Evolutionary conservation across 2,797 vertebrate genomes (phyloP).

Genomic region (Ctenopoma kingsleyae): DNA sequence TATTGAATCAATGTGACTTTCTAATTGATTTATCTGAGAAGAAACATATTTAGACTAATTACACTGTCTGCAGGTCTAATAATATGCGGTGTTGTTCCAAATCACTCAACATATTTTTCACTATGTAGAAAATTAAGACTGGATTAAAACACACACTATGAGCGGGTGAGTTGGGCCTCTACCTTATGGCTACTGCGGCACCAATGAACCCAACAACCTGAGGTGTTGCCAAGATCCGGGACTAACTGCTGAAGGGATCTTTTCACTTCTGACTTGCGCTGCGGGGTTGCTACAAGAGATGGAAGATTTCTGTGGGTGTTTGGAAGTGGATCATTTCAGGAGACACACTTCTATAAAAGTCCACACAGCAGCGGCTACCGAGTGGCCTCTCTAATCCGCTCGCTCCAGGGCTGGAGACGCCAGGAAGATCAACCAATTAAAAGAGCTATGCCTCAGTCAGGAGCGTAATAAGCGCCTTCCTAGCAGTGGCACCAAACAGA

Average conservation of each 20-base stretch:
- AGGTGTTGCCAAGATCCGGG: slow-evolving; percentile 37
- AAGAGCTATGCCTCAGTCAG: slow-evolving; percentile 73
- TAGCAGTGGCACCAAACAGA: slow-evolving; percentile 56
- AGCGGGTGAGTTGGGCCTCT: not conserved
- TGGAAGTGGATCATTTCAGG: slow-evolving; percentile 66
- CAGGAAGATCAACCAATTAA: slow-evolving; percentile 87
- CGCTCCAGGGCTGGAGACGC: slow-evolving; percentile 79
- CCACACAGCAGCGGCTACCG: slow-evolving; percentile 76
- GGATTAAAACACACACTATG: not conserved
- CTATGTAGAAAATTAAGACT: not conserved
- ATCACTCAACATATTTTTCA: not conserved
- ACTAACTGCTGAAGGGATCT: slow-evolving; percentile 34
- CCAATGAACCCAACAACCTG: slow-evolving; percentile 63
- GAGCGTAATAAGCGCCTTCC: slow-evolving; percentile 70
- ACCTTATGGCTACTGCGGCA: slow-evolving; percentile 8
- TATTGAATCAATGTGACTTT: not conserved
- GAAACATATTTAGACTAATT: not conserved
- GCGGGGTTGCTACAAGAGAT: slow-evolving; percentile 3
- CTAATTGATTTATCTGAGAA: not conserved
- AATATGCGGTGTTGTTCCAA: too few relatives aligned
- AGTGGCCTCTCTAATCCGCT: slow-evolving; percentile 74
- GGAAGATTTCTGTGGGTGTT: slow-evolving; percentile 39
- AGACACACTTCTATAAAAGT: slow-evolving; percentile 75
- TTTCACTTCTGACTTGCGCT: slow-evolving; percentile 31
- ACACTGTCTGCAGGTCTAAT: not conserved